Evolutionary conservation across 2,797 vertebrate species (phyloP).

Genomic region (Gymnoscopelus microlampas): DNA sequence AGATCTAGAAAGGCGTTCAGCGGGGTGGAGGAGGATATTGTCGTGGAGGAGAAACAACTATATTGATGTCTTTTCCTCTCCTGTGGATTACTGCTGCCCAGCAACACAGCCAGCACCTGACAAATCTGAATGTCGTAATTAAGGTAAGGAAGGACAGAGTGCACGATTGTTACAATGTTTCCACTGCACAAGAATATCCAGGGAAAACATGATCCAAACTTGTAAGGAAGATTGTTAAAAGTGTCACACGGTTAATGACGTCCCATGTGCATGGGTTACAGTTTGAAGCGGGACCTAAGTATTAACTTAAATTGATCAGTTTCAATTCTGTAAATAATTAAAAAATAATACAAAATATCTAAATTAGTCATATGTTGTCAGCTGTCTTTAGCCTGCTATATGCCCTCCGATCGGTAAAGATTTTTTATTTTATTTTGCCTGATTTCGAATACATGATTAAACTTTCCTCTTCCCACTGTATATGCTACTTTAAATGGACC

Average conservation of each 20-base stretch:
- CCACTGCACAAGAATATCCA: too few species aligned
- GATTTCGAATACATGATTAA: not conserved
- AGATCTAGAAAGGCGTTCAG: constrained; percentile 52
- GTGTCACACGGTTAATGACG: not conserved
- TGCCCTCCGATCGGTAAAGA: not conserved
- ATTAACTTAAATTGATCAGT: not conserved
- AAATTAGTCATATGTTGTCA: not conserved
- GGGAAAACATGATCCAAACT: too few species aligned
- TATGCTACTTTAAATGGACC: too few species aligned
- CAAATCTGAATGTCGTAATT: constrained; percentile 85
- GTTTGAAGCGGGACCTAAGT: constrained; percentile 13
- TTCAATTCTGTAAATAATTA: not conserved
- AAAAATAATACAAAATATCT: not conserved
- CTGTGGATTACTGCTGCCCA: constrained; percentile 82
- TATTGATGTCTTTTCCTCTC: constrained; percentile 55
- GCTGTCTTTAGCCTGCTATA: not conserved
- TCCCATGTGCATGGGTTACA: constrained; percentile 13
- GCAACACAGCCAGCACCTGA: constrained; percentile 84
- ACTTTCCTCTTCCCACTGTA: not conserved
- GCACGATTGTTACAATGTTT: not conserved
- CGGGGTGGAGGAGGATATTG: constrained; percentile 36
- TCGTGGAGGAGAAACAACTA: constrained; percentile 44
- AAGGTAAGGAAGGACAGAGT: constrained; percentile 79
- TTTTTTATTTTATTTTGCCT: not conserved
- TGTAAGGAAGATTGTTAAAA: constrained; percentile 51